Conservation (phyloP, 1,140 invertebrate genomes). For the Frieseomelitta varia region DNA sequence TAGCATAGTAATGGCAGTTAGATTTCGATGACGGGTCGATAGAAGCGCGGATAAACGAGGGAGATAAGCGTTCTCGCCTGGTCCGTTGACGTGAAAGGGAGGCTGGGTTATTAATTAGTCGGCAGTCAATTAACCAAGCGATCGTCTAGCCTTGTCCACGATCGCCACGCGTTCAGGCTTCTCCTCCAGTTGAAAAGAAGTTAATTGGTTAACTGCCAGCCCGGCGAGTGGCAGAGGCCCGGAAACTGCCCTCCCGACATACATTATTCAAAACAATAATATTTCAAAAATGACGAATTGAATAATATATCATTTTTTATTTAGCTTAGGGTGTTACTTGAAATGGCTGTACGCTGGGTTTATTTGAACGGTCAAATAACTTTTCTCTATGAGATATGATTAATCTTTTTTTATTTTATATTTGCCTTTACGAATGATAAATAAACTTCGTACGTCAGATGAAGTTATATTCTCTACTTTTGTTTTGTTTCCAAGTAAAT, state of each 20-base stretch:
- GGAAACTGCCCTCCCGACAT: neutral
- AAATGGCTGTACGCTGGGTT: neutral
- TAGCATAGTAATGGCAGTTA: constrained; percentile 54
- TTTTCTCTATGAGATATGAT: too few species aligned
- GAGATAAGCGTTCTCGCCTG: constrained; percentile 17
- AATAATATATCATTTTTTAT: too few species aligned
- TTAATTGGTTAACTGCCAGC: constrained; percentile 68
- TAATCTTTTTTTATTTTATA: too few species aligned
- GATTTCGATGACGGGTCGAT: constrained; percentile 51
- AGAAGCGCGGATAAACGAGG: constrained; percentile 47
- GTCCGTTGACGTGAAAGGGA: constrained; percentile 11
- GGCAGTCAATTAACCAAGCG: constrained; percentile 57
- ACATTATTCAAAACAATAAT: too few species aligned
- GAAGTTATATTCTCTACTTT: too few species aligned
- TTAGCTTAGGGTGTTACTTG: too few species aligned
- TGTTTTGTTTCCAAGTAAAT: too few species aligned
- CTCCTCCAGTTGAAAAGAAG: constrained; percentile 62
- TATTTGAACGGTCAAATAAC: neutral
- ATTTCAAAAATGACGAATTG: too few species aligned
- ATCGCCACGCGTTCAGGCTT: constrained; percentile 6
- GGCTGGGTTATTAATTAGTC: constrained; percentile 59
- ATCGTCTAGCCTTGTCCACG: constrained; percentile 13
- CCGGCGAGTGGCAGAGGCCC: neutral
- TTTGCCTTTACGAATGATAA: too few species aligned
- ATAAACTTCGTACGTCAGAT: too few species aligned